Percentiles rank a stretch among this genome's conserved stretches.
Conservation (phyloP, 1,140 invertebrate genomes). For the Drosophila lini region DNA sequence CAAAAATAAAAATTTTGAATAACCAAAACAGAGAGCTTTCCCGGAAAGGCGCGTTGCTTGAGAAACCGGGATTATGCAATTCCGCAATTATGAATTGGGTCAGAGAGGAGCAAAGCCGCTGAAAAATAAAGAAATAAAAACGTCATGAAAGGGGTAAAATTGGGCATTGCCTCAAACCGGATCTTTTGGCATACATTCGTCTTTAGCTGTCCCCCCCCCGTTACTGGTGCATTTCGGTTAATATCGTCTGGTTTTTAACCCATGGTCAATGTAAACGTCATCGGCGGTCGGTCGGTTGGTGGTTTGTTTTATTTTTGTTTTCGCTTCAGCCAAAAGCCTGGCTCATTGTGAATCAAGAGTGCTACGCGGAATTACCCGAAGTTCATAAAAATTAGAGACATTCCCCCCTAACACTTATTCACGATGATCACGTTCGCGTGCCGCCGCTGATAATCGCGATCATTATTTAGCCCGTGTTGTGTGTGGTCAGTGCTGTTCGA, state of each 20-base stretch:
- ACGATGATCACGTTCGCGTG: constrained; percentile 53
- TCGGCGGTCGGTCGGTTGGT: constrained; percentile 37
- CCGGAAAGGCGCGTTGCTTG: constrained; percentile 66
- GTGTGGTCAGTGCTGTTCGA: constrained; percentile 64
- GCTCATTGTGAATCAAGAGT: constrained; percentile 48
- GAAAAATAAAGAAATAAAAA: constrained; percentile 36
- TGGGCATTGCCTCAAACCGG: constrained; percentile 69
- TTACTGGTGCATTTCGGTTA: constrained; percentile 36
- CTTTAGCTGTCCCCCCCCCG: constrained; percentile 26
- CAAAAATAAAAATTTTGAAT: constrained; percentile 40
- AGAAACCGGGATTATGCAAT: constrained; percentile 65
- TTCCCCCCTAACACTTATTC: constrained; percentile 37
- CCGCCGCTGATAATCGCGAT: constrained; percentile 30
- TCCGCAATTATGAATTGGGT: constrained; percentile 78
- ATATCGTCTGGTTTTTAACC: constrained; percentile 46
- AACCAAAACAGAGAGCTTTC: constrained; percentile 50
- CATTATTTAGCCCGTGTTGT: constrained; percentile 45
- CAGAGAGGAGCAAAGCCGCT: constrained; percentile 40
- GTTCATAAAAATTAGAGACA: constrained; percentile 71
- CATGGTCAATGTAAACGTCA: constrained; percentile 65
- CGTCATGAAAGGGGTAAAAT: constrained; percentile 46
- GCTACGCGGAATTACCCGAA: constrained; percentile 73
- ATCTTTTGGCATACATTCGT: constrained; percentile 59
- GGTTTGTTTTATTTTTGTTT: constrained; percentile 21
- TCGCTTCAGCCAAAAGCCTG: constrained; percentile 1